phyloP scores from a whole-genome alignment of 1,140 invertebrate genomes.

The Eupristina koningsbergeri region DNA sequence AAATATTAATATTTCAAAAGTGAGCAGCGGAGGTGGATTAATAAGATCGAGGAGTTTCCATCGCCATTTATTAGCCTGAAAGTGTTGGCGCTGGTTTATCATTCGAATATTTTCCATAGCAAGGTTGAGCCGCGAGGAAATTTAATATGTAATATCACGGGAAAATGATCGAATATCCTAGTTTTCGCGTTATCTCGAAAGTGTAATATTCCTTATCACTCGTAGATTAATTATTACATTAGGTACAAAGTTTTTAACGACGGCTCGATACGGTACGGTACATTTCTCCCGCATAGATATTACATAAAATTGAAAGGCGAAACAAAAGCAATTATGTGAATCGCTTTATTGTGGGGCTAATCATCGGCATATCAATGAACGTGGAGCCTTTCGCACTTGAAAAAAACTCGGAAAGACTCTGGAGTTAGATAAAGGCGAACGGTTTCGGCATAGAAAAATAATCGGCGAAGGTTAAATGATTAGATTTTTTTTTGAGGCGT shows the following conservation, averaged over 20 bases:
- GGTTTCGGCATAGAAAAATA: constrained; percentile 23
- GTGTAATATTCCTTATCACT: not conserved
- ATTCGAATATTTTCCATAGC: not conserved
- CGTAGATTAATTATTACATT: not conserved
- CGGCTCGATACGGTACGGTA: not conserved
- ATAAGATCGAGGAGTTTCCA: not conserved
- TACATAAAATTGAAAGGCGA: not conserved
- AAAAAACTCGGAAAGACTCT: not conserved
- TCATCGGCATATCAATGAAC: constrained; percentile 3
- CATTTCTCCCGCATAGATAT: not conserved
- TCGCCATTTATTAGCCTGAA: not conserved
- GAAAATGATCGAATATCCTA: not conserved
- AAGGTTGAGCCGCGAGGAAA: not conserved
- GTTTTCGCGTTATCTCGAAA: not conserved
- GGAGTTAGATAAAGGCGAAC: not conserved
- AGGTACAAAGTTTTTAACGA: not conserved
- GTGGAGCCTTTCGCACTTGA: constrained; percentile 1
- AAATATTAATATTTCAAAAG: not conserved
- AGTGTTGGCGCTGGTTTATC: not conserved
- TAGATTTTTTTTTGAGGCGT: not conserved
- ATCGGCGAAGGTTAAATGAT: constrained; percentile 34
- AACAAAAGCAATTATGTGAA: not conserved
- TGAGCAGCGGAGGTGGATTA: no score
- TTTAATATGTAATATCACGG: not conserved
- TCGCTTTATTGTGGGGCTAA: not conserved